Evolutionary conservation across 2,113 vertebrate species (phyloP).

Genomic region (Nerophis ophidion): DNA sequence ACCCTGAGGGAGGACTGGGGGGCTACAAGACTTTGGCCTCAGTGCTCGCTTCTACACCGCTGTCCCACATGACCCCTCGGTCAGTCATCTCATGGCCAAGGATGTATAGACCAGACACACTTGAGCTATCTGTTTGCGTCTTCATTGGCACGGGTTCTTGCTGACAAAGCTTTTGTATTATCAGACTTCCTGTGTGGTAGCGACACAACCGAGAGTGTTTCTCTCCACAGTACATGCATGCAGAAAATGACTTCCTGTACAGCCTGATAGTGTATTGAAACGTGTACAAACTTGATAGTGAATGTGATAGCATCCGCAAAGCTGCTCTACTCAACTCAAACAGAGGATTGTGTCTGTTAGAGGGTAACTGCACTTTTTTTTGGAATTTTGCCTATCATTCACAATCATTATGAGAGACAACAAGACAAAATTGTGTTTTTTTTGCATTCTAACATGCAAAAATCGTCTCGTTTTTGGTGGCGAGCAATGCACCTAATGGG

Average conservation of each 20-base stretch:
- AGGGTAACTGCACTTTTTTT: too few species aligned
- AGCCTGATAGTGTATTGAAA: too few species aligned
- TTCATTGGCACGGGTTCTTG: neutral
- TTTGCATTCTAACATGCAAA: too few species aligned
- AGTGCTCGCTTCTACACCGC: constrained; percentile 14
- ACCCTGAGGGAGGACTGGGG: constrained; percentile 44
- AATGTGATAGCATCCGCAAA: too few species aligned
- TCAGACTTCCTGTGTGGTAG: neutral
- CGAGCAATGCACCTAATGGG: too few species aligned
- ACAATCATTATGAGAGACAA: too few species aligned
- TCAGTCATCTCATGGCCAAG: constrained; percentile 11
- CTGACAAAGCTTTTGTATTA: neutral
- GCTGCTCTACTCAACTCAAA: too few species aligned
- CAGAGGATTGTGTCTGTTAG: too few species aligned
- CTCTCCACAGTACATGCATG: neutral
- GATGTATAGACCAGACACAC: constrained; percentile 6
- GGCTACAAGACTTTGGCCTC: constrained; percentile 52
- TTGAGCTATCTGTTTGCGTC: constrained; percentile 7
- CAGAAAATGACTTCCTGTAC: constrained; percentile 6
- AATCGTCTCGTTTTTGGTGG: too few species aligned
- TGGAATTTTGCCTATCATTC: too few species aligned
- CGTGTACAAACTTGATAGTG: too few species aligned
- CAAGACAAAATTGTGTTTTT: too few species aligned
- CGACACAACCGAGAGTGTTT: neutral
- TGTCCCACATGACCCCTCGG: constrained; percentile 36